Conservation (phyloP, 2,797 vertebrate genomes). For the Trachops cirrhosus region DNA sequence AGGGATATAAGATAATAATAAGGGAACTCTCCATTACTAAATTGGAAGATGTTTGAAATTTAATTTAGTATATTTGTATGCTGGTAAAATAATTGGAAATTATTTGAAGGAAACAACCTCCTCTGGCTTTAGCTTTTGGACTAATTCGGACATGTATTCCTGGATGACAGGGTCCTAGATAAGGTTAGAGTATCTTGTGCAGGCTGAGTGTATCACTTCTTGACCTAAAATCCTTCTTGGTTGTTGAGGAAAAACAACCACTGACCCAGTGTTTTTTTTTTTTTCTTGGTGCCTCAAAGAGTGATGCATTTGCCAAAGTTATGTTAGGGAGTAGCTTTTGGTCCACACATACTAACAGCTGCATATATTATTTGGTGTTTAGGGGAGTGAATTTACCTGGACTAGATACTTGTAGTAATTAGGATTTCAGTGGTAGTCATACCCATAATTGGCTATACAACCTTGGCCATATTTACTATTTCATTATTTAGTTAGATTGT, state of each 20-base stretch:
- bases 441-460: not conserved
- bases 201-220: not conserved
- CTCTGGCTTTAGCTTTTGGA: slow-evolving; percentile 8
- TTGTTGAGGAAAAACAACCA: slow-evolving; percentile 52
- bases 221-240: slow-evolving; percentile 28
- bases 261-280: not conserved
- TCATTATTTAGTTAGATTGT: slow-evolving; percentile 36
- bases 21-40: slow-evolving; percentile 16
- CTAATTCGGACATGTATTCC: not conserved
- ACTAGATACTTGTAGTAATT: slow-evolving; percentile 45
- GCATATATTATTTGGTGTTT: slow-evolving; percentile 23
- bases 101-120: slow-evolving; percentile 15
- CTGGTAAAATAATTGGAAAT: slow-evolving; percentile 34
- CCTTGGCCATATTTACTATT: slow-evolving; percentile 5
- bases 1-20: not conserved
- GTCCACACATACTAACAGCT: not conserved
- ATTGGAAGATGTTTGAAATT: slow-evolving; percentile 24
- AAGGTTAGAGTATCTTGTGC: not conserved
- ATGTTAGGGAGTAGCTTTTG: not conserved
- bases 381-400: slow-evolving; percentile 20
- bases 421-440: slow-evolving; percentile 10
- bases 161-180: not conserved
- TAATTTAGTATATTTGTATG: slow-evolving; percentile 20
- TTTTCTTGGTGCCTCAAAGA: slow-evolving; percentile 37
- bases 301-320: not conserved